phyloP scores from a whole-genome alignment of 1,140 invertebrate species.

The Solenopsis fugax region DNA sequence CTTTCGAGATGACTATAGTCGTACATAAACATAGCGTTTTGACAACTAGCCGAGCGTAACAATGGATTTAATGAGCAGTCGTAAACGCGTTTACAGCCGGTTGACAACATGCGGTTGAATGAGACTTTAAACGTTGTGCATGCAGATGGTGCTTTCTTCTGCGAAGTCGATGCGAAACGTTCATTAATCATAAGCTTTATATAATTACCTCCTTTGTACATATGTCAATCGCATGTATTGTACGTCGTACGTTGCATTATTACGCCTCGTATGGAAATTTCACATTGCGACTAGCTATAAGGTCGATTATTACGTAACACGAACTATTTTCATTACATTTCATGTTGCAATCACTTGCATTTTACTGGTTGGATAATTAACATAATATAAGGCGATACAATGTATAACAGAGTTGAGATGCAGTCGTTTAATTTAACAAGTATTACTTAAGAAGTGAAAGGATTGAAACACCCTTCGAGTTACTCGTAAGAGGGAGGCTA shows the following conservation, averaged over 20 bases:
- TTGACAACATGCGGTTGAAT: conserved; percentile 69
- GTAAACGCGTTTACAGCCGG: conserved; percentile 63
- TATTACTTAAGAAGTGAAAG: conserved; percentile 7
- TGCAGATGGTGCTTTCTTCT: conserved; percentile 59
- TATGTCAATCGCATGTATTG: conserved; percentile 36
- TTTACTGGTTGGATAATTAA: conserved; percentile 4
- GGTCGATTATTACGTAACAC: not conserved
- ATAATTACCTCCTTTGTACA: conserved; percentile 62
- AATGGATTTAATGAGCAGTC: conserved; percentile 73
- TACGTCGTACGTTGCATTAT: conserved; percentile 36
- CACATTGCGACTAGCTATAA: not conserved
- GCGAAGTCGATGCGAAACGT: conserved; percentile 52
- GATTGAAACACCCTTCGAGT: not conserved
- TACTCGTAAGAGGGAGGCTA: not conserved
- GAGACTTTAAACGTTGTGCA: conserved; percentile 71
- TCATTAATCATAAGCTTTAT: conserved; percentile 70
- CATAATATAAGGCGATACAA: not conserved
- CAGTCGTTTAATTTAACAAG: not conserved
- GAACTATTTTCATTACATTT: not conserved
- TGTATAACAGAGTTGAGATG: not conserved
- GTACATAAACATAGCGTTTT: not conserved
- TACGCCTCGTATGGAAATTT: not conserved
- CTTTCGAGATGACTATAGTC: not conserved
- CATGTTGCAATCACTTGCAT: not conserved
- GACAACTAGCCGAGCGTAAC: conserved; percentile 4